These are phyloP conservation scores for Falco columbarius DNA, from an alignment of 2,797 vertebrate species.

Conservation along the genomic window DNA sequence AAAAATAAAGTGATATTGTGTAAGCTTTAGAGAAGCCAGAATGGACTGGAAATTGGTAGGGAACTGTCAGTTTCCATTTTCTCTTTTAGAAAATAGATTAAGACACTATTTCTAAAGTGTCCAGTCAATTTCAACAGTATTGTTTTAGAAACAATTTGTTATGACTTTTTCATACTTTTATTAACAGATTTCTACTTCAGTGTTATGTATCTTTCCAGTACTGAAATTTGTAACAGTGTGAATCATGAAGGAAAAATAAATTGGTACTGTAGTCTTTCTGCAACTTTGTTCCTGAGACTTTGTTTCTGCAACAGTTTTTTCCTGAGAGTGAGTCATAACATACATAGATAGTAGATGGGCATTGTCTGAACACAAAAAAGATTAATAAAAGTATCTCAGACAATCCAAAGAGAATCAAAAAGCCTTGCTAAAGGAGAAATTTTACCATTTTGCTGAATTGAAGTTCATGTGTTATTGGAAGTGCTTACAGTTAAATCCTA, in stretches of 20 bases:
- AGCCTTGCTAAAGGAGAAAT: not conserved
- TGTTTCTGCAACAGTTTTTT: not conserved
- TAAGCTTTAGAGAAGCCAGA: not conserved
- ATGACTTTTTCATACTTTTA: not conserved
- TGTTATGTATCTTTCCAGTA: constrained; percentile 43
- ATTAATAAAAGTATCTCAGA: not conserved
- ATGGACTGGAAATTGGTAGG: not conserved
- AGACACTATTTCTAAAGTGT: not conserved
- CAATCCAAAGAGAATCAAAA: not conserved
- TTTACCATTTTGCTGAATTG: not conserved
- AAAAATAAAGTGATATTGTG: not conserved
- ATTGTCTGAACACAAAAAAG: constrained; percentile 51
- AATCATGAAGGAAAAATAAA: constrained; percentile 66
- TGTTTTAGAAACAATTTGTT: constrained; percentile 14
- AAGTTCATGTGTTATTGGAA: not conserved
- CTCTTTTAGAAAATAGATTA: not conserved
- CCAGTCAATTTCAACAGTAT: not conserved
- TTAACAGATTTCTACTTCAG: constrained; percentile 17
- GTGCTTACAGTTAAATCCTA: not conserved
- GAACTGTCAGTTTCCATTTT: not conserved
- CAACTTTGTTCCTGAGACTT: not conserved
- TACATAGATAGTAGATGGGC: constrained; percentile 31
- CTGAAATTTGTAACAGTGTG: constrained; percentile 7
- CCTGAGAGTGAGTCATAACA: constrained; percentile 46
- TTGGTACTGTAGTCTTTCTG: constrained; percentile 32